Base-by-base conservation (phyloP, 2,113 vertebrate genomes). In the Rattus rattus region DNA sequence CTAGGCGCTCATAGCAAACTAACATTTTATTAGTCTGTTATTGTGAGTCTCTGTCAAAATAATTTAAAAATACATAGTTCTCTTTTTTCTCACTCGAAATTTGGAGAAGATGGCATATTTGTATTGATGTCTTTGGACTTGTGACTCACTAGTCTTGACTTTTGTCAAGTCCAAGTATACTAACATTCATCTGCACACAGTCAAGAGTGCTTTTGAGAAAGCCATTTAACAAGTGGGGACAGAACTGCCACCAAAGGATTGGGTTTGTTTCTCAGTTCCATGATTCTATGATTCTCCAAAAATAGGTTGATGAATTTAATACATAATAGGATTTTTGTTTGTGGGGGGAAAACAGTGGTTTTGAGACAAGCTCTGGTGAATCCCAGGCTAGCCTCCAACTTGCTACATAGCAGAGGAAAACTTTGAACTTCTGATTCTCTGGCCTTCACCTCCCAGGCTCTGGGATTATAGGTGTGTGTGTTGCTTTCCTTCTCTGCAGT, bases 51-150 rank as follows among this genome's bases (percentile, higher is more conserved):
- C 70, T 75, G 90, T 81, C 91, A 84, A 97, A 94, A 96, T 63
- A 87, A 96, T 47, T 92, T n/a, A 73, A 76, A 89, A 77, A 33
- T 49, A 73, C 39, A 81, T 80, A 90, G 84, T 95, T 96, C 30
- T 96, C 30, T 95, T 92, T 92, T 96, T 91, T 72, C 94, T 91
- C 90, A 87, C 93, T 94, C 28, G 49, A 43, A 87, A 93, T 93
- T 95, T 96, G 88, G 56, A 85, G 73, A 56, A 95, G 96, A 93
- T 59, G 43, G 56, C 54, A 83, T 91, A 88, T 94, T 95, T 96
- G 92, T 91, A 54, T 59, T 96, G 97, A 79, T 49, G n/a, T 93
- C 94, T 97, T 67, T 89, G 54, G 49, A 43, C 72, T 54, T 81
- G 63, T 96, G 89, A 97, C 83, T 96, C 94, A 96, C 54, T 79